Percentiles rank a stretch among this genome's conserved stretches.
These are phyloP conservation scores for Idaea straminata DNA, from an alignment of 2,888 invertebrate species.

Conservation along the genomic window DNA sequence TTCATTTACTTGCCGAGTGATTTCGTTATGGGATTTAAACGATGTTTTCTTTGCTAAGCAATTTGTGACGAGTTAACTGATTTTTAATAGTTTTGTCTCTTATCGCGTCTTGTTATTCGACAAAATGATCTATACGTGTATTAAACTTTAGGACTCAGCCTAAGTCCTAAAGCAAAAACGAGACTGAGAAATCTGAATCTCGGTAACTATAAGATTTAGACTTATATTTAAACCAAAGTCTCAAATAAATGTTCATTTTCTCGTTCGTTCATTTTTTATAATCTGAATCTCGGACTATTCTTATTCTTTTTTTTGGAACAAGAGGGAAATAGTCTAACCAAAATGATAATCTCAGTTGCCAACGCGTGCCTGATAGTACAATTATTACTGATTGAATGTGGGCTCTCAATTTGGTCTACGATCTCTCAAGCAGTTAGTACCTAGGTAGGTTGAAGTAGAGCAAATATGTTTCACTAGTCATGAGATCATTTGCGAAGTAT, in stretches of 20 bases:
- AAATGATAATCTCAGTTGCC: not conserved
- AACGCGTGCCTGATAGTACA: not conserved
- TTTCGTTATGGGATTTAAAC: not conserved
- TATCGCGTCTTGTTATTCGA: not conserved
- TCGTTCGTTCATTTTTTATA: too few species aligned
- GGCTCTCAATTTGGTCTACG: not conserved
- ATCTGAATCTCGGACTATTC: too few species aligned
- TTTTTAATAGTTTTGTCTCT: not conserved
- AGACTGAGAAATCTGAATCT: too few species aligned
- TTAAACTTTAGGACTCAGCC: too few species aligned
- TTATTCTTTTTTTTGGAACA: too few species aligned
- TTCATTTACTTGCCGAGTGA: slow-evolving; percentile 26
- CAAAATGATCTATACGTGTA: too few species aligned
- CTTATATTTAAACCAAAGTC: too few species aligned
- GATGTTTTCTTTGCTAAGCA: not conserved
- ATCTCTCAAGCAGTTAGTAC: not conserved
- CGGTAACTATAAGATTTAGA: too few species aligned
- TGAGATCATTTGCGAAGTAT: too few species aligned
- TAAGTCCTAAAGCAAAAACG: too few species aligned
- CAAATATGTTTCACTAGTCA: not conserved
- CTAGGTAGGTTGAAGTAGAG: not conserved
- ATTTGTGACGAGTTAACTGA: not conserved
- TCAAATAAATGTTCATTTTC: too few species aligned
- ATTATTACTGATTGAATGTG: not conserved
- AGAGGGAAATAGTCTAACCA: too few species aligned